Evolutionary conservation across 2,888 invertebrate species (phyloP).

Genomic region (Tromatobia lineatoria): DNA sequence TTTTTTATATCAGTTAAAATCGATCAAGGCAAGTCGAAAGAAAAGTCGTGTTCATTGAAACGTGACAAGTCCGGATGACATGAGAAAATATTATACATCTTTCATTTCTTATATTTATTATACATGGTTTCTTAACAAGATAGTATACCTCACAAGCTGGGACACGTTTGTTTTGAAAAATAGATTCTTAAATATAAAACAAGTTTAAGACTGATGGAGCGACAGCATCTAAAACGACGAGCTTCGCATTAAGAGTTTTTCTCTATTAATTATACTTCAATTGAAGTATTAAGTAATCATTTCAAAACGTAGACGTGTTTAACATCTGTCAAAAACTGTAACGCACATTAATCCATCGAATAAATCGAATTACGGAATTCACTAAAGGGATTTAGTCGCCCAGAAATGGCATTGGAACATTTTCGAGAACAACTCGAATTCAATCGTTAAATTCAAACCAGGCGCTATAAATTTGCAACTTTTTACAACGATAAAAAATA

Average conservation of each 20-base stretch:
- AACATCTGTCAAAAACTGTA: constrained; percentile 6
- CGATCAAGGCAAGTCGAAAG: constrained; percentile 17
- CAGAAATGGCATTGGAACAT: neutral
- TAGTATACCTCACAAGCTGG: neutral
- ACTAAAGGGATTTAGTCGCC: neutral
- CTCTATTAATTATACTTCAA: neutral
- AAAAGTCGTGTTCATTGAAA: neutral
- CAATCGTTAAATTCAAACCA: neutral
- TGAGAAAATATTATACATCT: constrained; percentile 10
- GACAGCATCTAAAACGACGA: neutral
- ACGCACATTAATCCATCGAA: neutral
- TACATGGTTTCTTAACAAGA: neutral
- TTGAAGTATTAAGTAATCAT: neutral
- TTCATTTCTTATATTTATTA: neutral
- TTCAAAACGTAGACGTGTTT: neutral
- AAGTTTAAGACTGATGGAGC: neutral
- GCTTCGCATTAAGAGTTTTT: neutral
- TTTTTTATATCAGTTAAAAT: constrained; percentile 6
- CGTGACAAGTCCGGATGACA: constrained; percentile 4
- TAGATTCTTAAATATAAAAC: neutral
- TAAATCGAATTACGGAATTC: neutral
- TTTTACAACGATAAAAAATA: no score
- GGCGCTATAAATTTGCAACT: no score
- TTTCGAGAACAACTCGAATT: neutral
- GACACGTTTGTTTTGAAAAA: neutral